Conservation (phyloP, 2,113 vertebrate genomes). For the Muntiacus reevesi region DNA sequence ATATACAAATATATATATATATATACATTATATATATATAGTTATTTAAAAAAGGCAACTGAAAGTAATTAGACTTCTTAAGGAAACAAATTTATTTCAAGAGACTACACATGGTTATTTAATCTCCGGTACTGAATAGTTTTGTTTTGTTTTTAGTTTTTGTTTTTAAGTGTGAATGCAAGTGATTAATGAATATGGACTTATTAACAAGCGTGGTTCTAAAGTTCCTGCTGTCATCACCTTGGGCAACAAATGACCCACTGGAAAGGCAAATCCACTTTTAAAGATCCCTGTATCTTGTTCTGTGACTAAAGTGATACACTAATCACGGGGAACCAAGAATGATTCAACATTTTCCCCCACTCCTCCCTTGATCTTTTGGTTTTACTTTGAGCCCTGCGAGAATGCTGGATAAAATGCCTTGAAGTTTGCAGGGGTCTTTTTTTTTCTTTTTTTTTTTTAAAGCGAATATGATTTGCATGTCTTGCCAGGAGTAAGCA, state of each 20-base stretch:
- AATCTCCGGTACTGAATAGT: constrained; percentile 85
- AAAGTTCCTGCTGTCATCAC: constrained; percentile 83
- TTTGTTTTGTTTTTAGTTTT: constrained; percentile 44
- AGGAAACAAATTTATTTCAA: constrained; percentile 86
- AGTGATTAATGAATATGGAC: constrained; percentile 82
- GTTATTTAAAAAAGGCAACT: constrained; percentile 87
- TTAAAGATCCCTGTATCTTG: constrained; percentile 67
- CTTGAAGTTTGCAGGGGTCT: constrained; percentile 77
- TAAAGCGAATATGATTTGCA: constrained; percentile 74
- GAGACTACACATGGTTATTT: constrained; percentile 86
- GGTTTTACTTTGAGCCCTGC: constrained; percentile 72
- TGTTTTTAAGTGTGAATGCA: constrained; percentile 82
- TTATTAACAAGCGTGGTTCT: constrained; percentile 78
- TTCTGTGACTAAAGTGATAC: constrained; percentile 73
- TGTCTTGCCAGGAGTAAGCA: constrained; percentile 83
- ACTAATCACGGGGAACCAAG: constrained; percentile 82
- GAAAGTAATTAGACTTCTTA: constrained; percentile 86
- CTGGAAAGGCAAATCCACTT: constrained; percentile 81
- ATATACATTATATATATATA: constrained; percentile 76
- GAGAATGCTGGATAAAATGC: constrained; percentile 79
- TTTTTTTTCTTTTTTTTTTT: not conserved
- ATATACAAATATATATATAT: constrained; percentile 85
- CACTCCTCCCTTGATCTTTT: constrained; percentile 64
- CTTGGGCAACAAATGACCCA: constrained; percentile 76
- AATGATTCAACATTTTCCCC: constrained; percentile 79